Evolutionary conservation across 2,888 invertebrate species (phyloP), one percentile per base, ranked within the genome.

Genomic region (Argyra leucocephala): DNA sequence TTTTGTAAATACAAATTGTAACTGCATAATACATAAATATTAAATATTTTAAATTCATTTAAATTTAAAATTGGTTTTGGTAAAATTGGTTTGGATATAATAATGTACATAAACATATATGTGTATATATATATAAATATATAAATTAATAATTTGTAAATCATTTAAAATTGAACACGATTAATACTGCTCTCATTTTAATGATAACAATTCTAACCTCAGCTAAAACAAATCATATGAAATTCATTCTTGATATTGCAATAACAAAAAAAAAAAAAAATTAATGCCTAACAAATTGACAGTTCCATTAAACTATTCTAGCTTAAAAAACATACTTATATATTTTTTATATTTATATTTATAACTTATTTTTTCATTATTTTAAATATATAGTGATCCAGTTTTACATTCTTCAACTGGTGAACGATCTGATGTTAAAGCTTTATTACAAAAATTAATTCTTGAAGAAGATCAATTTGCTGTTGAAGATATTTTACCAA

Each of bases 381-480:
- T n/a, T n/a, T n/a, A n/a, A n/a, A 31, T 61, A 67, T 66, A 22
- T 80, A 93, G 94, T 79, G 95, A 95, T 82, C 95, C 95, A 66
- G 91, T 95, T 67, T 83, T 90, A 69, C 90, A 94, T 76, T 86
- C 88, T 59, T 92, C 91, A 72, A 90, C 90, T 64, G 93, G 94
- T 74, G 93, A 94, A 78, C 84, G 93, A 67, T 88, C 93, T 2
- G 87, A 86, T 65, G 93, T 94, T 0, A 87, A 93, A 76, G 83
- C 87, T 66, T 83, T 96, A 67, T 82, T 97, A 72, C 92, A 96
- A 80, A 90, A 90, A 78, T 83, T 96, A 1, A 95, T 96, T 70
- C 84, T 96, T 68, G 93, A 96, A 81, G 91, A 94, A 78, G 93
- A 93, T 81, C 93, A 94, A 78, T 93, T 96, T 76, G 94, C 94